A percentile compares a stretch with the other conserved stretches of the same genome.
These are phyloP conservation scores for Lasiurus borealis DNA, from an alignment of 2,113 vertebrate genomes.

Conservation along the genomic window DNA sequence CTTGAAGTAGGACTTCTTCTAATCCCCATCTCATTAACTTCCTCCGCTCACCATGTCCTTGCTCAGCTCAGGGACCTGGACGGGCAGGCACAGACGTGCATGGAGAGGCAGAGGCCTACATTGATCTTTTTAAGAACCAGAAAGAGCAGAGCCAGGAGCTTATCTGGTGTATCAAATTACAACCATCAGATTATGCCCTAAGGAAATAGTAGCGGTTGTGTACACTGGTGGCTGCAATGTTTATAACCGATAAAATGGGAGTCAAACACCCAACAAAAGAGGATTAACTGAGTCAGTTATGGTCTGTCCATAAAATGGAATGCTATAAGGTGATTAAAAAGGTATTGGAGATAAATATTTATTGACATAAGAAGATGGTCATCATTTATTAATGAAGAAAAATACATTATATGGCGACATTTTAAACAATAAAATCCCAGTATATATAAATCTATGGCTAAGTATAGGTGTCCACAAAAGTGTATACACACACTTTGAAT, in stretches of 20 bases:
- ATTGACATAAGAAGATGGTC: background rate
- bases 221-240: background rate
- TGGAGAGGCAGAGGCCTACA: too few species aligned
- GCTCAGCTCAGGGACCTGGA: too few species aligned
- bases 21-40: too few species aligned
- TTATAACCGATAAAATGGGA: background rate
- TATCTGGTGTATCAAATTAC: background rate
- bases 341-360: background rate
- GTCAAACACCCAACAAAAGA: background rate
- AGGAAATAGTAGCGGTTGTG: background rate
- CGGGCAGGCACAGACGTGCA: too few species aligned
- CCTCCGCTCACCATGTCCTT: too few species aligned
- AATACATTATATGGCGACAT: background rate
- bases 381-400: conserved; percentile 40
- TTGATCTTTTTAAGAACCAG: background rate
- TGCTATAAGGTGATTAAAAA: conserved; percentile 1
- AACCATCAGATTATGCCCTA: background rate
- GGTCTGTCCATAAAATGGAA: background rate
- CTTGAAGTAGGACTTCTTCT: too few species aligned
- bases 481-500: too few species aligned
- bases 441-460: background rate
- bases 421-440: conserved; percentile 7
- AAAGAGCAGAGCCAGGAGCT: background rate
- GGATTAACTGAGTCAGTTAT: background rate
- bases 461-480: too few species aligned